Evolutionary conservation across 2,113 vertebrate species (phyloP), one percentile per base, ranked within the genome.

Genomic region (Prinia subflava): DNA sequence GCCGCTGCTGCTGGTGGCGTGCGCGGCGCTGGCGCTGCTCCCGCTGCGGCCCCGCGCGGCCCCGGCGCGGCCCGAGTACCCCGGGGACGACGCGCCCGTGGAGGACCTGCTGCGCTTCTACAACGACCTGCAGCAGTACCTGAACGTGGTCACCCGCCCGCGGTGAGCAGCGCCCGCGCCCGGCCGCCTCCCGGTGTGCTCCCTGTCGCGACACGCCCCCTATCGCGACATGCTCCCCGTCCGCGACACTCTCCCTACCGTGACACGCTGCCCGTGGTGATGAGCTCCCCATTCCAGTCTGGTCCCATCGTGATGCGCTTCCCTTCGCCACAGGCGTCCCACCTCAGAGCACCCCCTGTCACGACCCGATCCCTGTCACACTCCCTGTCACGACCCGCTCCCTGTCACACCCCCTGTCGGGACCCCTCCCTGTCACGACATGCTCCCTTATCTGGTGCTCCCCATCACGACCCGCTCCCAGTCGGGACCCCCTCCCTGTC

Each of bases 51-150:
- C 2, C 39, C 4, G 70, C 91, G 81, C 4, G 25, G 49, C 39
- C 88, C 89, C 7, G 9, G 5, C 35, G 1, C 94, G 93, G 50
- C 94, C 94, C 60, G 28, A 55, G 9, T 94, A 94, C 85, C 94
- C 94, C 2, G 92, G 94, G 2, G 92, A 92, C 7, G 64, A 88
- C 5, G 94, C 94, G 5, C 92, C 92, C 19, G 49, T 86, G 15
- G 94, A 95, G 92, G 94, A 95, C 1, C 89, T 95, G 9, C 31
- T 86, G n/a, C 91, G 91, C 85, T 95, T 94, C 89, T 95, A 95
- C 92, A 73, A 86, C 46, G 94, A 94, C 81, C 94, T 95, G 20
- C 94, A 95, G 94, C 94, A 94, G 85, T 94, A 95, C 85, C 94
- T 94, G 39, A 89, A 92, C 8, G 94, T 92, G 10, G 92, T 95